phyloP scores from a whole-genome alignment of 2,113 vertebrate genomes.

The Tragulus kanchil region DNA sequence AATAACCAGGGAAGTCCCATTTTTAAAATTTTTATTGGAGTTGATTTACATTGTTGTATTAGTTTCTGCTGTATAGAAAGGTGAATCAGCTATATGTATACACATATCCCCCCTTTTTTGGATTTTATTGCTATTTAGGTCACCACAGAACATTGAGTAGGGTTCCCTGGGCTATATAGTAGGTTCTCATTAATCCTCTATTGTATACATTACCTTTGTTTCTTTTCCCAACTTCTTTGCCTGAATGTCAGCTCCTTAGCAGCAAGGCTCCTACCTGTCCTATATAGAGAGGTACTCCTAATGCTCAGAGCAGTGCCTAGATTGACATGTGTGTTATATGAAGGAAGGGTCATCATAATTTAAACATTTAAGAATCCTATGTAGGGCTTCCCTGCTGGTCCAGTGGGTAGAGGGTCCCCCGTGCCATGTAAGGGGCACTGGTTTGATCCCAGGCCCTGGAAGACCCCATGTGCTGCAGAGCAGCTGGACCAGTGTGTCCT shows the following conservation, averaged over 20 bases:
- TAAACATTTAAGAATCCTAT: neutral
- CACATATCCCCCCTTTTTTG: neutral
- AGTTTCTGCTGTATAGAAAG: neutral
- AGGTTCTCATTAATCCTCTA: neutral
- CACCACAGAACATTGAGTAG: neutral
- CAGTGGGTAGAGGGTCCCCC: too few species aligned
- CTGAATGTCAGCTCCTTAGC: neutral
- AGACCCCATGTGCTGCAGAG: too few species aligned
- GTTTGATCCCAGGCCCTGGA: too few species aligned
- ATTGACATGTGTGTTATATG: neutral
- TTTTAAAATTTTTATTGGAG: neutral
- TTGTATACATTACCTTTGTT: neutral
- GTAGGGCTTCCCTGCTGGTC: too few species aligned
- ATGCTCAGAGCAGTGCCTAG: neutral
- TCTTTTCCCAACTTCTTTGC: neutral
- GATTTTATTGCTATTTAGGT: neutral
- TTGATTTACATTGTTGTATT: neutral
- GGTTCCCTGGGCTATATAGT: neutral
- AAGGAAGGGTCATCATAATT: neutral
- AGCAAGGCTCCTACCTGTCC: neutral
- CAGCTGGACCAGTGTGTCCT: too few species aligned
- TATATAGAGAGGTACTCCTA: neutral
- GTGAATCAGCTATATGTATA: neutral
- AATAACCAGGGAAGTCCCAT: too few species aligned
- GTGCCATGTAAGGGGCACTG: too few species aligned